Evolutionary conservation across 2,113 vertebrate genomes (phyloP), one percentile per base, ranked within the genome.

Genomic region (Globicephala melas): DNA sequence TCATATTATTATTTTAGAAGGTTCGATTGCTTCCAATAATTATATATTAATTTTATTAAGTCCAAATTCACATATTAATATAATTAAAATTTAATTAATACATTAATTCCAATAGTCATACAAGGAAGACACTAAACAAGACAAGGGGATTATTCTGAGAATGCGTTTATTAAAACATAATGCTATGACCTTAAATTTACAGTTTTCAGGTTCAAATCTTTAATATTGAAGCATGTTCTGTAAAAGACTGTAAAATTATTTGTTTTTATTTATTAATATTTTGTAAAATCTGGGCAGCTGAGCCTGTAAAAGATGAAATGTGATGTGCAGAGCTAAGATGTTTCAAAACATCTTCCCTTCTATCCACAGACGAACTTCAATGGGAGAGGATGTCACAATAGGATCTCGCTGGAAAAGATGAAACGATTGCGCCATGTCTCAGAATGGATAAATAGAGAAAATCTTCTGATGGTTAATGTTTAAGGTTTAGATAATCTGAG

Each of bases 271-370:
- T 60, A 88, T n/a, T n/a, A 70, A 70, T 70, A 58, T 33, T 58
- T 21, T 74, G n/a, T 31, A 14, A 93, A 91, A 26, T 70, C 3
- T 91, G 25, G 14, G 41, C 5, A 84, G n/a, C 23, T 73, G 31
- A 71, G 47, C 33, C 68, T 65, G 3, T 91, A 41, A 95, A 85
- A 95, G 38, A 91, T 80, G 15, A 88, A 80, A 9, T 80, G 25
- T 97, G 20, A 79, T 38, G 44, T 44, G 18, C 36, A 96, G 44
- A 90, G 36, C 58, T 85, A 83, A 79, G 21, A 87, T 53, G 8
- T 89, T 91, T 95, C 18, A 91, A 53, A 94, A 89, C 33, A 94
- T 55, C 65, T 94, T 97, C 97, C 96, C 96, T 97, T 97, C 93
- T 89, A 91, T 47, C 95, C 77, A 95, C 23, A 36, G 6, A 81